These are phyloP conservation scores for Bombus soroeensis DNA, from an alignment of 1,140 invertebrate genomes.

Conservation along the genomic window DNA sequence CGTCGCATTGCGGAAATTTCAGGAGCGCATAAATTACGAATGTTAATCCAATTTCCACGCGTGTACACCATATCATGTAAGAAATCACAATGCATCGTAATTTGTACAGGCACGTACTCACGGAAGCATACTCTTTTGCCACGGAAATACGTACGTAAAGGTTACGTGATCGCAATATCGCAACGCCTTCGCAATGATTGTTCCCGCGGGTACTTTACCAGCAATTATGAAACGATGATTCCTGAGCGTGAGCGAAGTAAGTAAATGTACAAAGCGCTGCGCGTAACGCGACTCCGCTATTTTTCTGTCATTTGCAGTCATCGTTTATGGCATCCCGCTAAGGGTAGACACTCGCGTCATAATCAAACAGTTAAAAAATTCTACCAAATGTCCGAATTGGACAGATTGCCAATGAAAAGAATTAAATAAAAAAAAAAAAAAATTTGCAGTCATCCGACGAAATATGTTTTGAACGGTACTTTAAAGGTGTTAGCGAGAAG, in stretches of 20 bases:
- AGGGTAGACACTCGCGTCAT: too few relatives aligned
- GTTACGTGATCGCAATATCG: background rate
- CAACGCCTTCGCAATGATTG: background rate
- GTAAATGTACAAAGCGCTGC: background rate
- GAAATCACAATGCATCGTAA: background rate
- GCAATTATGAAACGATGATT: background rate
- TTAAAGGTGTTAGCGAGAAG: too few relatives aligned
- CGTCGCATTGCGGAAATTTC: conserved; percentile 67
- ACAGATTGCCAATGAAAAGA: too few relatives aligned
- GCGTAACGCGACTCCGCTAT: background rate
- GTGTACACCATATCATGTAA: background rate
- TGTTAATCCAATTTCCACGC: conserved; percentile 49
- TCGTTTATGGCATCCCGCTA: too few relatives aligned
- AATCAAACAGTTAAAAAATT: too few relatives aligned
- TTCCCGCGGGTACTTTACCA: background rate
- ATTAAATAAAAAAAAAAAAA: too few relatives aligned
- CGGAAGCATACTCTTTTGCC: background rate
- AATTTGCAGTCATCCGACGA: background rate
- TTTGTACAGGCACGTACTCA: background rate
- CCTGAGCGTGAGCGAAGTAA: too few relatives aligned
- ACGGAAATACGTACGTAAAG: background rate
- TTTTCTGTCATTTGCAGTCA: background rate
- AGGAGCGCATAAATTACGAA: conserved; percentile 54
- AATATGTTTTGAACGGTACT: too few relatives aligned
- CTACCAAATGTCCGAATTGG: too few relatives aligned